These are phyloP conservation scores for Gallinago stenura DNA, from an alignment of 2,797 vertebrate species.

Conservation along the genomic window DNA sequence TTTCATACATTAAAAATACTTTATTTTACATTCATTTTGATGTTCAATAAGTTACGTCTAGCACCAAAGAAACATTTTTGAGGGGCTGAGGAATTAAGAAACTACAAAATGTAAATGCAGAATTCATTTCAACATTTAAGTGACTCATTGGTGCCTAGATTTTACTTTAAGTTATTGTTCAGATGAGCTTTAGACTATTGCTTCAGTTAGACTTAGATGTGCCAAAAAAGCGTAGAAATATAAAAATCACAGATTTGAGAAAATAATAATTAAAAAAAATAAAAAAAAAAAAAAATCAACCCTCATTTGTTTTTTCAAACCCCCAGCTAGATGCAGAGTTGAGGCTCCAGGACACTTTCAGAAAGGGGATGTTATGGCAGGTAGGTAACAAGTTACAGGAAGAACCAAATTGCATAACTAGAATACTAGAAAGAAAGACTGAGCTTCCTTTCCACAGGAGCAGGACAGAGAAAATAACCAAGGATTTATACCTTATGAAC, in stretches of 20 bases:
- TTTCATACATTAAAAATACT: constrained; percentile 75
- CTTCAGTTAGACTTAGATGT: constrained; percentile 53
- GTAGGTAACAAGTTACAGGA: neutral
- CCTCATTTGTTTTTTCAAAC: neutral
- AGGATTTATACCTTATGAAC: neutral
- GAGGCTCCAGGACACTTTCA: neutral
- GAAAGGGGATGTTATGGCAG: neutral
- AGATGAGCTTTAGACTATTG: constrained; percentile 52
- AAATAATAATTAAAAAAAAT: neutral
- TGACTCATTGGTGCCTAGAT: constrained; percentile 46
- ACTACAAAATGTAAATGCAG: constrained; percentile 45
- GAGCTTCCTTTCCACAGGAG: neutral
- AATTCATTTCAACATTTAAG: constrained; percentile 26
- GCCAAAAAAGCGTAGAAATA: constrained; percentile 30
- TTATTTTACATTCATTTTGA: constrained; percentile 75
- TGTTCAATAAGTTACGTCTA: constrained; percentile 74
- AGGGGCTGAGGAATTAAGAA: constrained; percentile 61
- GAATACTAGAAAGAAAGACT: neutral
- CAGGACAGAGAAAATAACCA: neutral
- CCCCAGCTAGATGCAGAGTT: neutral
- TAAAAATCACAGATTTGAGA: neutral
- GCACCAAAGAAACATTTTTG: constrained; percentile 70
- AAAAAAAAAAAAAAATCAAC: neutral
- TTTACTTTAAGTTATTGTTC: constrained; percentile 28
- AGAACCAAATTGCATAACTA: constrained; percentile 19